Evolutionary conservation across 2,888 invertebrate species (phyloP).

Genomic region (Ypsolopha sequella): DNA sequence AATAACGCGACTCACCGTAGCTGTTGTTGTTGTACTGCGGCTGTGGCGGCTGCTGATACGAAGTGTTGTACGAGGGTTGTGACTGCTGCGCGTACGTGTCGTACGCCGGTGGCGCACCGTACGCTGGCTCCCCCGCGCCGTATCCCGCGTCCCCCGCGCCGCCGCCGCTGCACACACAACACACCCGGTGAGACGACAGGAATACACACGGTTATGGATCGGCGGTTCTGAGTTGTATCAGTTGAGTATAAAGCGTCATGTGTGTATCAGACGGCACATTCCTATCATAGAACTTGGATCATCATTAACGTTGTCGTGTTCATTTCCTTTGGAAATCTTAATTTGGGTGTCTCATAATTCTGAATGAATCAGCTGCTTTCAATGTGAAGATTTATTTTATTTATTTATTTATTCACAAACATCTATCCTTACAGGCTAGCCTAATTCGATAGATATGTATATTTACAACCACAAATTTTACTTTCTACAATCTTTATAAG

Average conservation of each 20-base stretch:
- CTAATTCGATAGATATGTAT: no score
- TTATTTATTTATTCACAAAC: no score
- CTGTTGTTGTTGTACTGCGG: conserved; percentile 49
- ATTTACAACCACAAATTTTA: no score
- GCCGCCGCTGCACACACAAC: conserved; percentile 22
- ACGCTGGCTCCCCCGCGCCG: conserved; percentile 44
- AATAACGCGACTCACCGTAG: conserved; percentile 47
- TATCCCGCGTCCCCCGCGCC: conserved; percentile 58
- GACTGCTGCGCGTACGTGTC: conserved; percentile 55
- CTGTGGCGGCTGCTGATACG: conserved; percentile 41
- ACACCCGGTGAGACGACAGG: no score
- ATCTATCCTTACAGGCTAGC: no score
- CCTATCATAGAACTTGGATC: conserved; percentile 59
- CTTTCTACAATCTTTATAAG: no score
- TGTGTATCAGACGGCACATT: conserved; percentile 69
- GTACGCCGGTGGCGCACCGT: conserved; percentile 38
- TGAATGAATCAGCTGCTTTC: no score
- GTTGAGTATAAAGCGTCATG: conserved; percentile 40
- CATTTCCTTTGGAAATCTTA: no score
- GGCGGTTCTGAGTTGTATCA: background rate
- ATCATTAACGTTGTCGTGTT: conserved; percentile 29
- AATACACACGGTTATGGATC: background rate
- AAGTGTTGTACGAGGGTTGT: conserved; percentile 44
- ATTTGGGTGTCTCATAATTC: no score
- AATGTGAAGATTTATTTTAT: no score